A percentile compares a stretch with the other conserved stretches of the same genome.
phyloP scores from a whole-genome alignment of 2,113 vertebrate genomes.

The Syrrhaptes paradoxus region DNA sequence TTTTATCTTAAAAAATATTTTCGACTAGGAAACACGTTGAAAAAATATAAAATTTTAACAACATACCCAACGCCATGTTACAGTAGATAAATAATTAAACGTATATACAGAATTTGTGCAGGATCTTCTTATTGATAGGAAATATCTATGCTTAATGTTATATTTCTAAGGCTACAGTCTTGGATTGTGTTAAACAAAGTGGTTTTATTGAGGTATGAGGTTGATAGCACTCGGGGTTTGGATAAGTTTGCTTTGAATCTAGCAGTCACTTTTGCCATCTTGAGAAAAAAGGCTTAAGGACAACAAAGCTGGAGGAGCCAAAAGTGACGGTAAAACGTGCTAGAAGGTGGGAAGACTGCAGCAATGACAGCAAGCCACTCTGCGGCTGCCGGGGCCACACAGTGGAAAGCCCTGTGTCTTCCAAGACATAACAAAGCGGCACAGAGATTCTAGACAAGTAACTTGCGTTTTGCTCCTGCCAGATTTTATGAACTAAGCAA shows the following conservation, averaged over 20 bases:
- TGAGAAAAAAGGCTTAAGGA: background rate
- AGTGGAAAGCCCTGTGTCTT: background rate
- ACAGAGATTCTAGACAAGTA: background rate
- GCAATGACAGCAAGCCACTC: background rate
- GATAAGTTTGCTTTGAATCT: background rate
- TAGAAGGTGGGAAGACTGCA: background rate
- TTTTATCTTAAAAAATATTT: constrained; percentile 39
- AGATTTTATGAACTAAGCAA: background rate
- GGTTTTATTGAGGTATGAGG: background rate
- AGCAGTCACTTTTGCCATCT: background rate
- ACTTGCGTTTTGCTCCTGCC: background rate
- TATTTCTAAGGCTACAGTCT: background rate
- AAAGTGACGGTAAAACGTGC: background rate
- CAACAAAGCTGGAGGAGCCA: background rate
- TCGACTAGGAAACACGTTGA: background rate
- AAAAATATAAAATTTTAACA: constrained; percentile 15
- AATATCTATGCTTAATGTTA: background rate
- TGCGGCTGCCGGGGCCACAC: background rate
- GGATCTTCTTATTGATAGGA: background rate
- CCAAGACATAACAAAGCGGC: background rate
- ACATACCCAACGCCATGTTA: background rate
- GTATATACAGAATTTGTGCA: background rate
- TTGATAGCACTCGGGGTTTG: background rate
- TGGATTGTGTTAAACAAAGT: background rate
- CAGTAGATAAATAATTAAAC: constrained; percentile 11